Evolutionary conservation across 1,140 invertebrate species (phyloP).

Genomic region (Bombus impatiens): DNA sequence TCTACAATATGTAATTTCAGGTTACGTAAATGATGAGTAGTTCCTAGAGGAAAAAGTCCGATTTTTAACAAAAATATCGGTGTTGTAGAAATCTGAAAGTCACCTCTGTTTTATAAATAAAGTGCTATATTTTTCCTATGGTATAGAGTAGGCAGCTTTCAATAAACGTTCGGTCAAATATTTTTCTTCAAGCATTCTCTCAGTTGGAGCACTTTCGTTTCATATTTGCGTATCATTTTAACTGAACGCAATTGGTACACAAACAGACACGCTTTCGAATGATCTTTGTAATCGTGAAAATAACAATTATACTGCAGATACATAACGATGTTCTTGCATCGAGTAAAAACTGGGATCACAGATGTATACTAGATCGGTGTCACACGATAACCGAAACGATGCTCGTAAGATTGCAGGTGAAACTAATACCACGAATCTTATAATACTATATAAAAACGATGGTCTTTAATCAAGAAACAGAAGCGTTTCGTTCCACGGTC

Average conservation of each 20-base stretch:
- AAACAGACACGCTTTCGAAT: slow-evolving; percentile 1
- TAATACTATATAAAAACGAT: not conserved
- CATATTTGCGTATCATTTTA: not conserved
- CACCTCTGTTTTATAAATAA: slow-evolving; percentile 31
- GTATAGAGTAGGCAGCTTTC: not conserved
- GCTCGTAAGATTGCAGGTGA: not conserved
- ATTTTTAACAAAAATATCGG: not conserved
- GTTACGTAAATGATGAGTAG: not conserved
- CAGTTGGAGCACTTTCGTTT: not conserved
- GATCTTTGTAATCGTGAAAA: not conserved
- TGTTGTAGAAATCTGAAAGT: slow-evolving; percentile 8
- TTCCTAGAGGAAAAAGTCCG: not conserved
- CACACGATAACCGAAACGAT: slow-evolving; percentile 5
- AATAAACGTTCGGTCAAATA: slow-evolving; percentile 1
- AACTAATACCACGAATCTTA: not conserved
- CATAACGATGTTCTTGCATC: not conserved
- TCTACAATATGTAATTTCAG: no score
- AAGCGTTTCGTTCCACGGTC: not conserved
- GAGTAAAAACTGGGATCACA: not conserved
- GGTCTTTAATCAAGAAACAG: not conserved
- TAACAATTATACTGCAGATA: not conserved
- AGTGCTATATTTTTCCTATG: not conserved
- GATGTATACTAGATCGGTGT: not conserved
- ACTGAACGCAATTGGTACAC: not conserved
- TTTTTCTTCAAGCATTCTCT: not conserved